Evolutionary conservation across 2,113 vertebrate genomes (phyloP), one percentile per base, ranked within the genome.

Genomic region (Andinoacara biseriatus): DNA sequence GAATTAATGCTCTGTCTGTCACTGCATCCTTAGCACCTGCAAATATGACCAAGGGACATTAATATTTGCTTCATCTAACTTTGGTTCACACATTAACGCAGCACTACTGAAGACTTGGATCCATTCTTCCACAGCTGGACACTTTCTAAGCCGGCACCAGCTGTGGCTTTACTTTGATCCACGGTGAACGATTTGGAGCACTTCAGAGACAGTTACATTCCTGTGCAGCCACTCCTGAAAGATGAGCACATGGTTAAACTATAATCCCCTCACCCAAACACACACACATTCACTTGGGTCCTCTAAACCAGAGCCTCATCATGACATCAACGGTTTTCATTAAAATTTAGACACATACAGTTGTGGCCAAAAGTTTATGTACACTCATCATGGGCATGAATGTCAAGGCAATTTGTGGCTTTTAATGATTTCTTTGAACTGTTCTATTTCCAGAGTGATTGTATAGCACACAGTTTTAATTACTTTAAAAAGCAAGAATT

Each of bases 101-200:
- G 78, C 76, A 78, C 35, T 43, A n/a, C 52, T 67, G 63, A 80
- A 80, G 77, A 78, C 24, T 49, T 43, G 7, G 58, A 40, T 67
- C 88, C 52, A 80, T 85, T 88, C 60, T 62, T 81, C 75, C 91
- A 81, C 86, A 89, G 85, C 82, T 86, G 91, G 88, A 85, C 59
- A 75, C 59, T 75, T 67, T 83, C 38, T 63, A n/a, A 81, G 85
- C 74, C 52, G 59, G 31, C 52, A 83, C 86, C 91, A 94, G 93
- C 94, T 93, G 93, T 89, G 87, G 81, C 31, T 74, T 78, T 58
- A 87, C 91, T 93, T 90, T 95, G 91, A 95, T 94, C 86, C 82
- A 56, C 57, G 15, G 56, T 61, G 81, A 90, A 58, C 49, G 8
- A 75, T 87, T 78, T 86, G 67, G 76, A 74, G 74, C 76, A 82